Percentiles rank a stretch among this genome's conserved stretches.
Evolutionary conservation across 2,888 invertebrate genomes (phyloP).

Genomic region (Polietes domitor): DNA sequence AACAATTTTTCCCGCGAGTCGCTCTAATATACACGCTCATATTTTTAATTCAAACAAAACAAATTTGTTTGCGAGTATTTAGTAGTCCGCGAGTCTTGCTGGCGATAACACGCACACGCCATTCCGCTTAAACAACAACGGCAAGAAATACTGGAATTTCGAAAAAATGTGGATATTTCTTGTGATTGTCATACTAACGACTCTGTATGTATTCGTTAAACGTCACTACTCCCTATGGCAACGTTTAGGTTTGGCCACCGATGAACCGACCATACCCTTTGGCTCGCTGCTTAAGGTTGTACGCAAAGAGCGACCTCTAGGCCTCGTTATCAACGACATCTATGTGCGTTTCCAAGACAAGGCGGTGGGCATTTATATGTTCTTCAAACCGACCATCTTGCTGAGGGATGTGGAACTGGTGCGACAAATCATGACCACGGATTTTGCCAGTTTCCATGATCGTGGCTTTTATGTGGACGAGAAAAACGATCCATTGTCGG

Average conservation of each 20-base stretch:
- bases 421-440: slow-evolving; percentile 83
- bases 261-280: slow-evolving; percentile 84
- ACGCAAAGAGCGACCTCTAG: slow-evolving; percentile 83
- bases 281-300: slow-evolving; percentile 84
- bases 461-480: slow-evolving; percentile 85
- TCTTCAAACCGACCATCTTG: slow-evolving; percentile 84
- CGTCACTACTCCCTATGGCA: slow-evolving; percentile 59
- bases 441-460: slow-evolving; percentile 85
- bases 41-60: no score
- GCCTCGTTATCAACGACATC: slow-evolving; percentile 83
- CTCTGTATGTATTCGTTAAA: slow-evolving; percentile 64
- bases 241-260: slow-evolving; percentile 82
- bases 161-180: slow-evolving; percentile 69
- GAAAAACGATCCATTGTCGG: slow-evolving; percentile 83
- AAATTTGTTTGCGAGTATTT: no score
- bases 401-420: slow-evolving; percentile 85
- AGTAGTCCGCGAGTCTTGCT: no score
- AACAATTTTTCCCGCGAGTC: no score
- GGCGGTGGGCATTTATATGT: slow-evolving; percentile 84
- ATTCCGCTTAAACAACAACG: no score
- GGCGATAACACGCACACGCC: no score
- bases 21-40: no score
- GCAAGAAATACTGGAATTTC: no score
- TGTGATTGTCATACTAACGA: slow-evolving; percentile 52
- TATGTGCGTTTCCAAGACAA: slow-evolving; percentile 80